These are phyloP conservation scores for Oeneis ivallda DNA, from an alignment of 2,888 invertebrate species.

Conservation along the genomic window DNA sequence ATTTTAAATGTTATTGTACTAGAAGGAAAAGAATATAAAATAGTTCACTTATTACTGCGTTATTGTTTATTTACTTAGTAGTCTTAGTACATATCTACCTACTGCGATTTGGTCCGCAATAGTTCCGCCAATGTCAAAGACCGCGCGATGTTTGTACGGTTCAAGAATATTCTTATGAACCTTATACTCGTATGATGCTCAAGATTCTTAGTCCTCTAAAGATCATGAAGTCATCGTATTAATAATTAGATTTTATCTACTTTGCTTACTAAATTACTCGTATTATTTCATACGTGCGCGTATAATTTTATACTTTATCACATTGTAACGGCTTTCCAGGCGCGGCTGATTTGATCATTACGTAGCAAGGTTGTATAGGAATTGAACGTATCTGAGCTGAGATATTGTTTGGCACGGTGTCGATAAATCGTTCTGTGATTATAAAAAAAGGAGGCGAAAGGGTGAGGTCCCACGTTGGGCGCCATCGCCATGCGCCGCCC, in stretches of 20 bases:
- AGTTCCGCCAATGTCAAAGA: background rate
- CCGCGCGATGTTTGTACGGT: background rate
- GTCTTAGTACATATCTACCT: no score
- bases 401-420: constrained; percentile 48
- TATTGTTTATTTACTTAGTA: no score
- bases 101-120: background rate
- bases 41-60: no score
- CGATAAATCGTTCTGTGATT: constrained; percentile 72
- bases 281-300: background rate
- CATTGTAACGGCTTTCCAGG: background rate
- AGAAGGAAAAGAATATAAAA: no score
- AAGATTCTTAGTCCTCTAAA: background rate
- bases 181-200: background rate
- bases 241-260: background rate
- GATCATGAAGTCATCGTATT: background rate
- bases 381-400: constrained; percentile 19
- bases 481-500: constrained; percentile 57
- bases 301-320: background rate
- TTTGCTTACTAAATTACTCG: no score
- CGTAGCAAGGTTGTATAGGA: constrained; percentile 7
- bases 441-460: constrained; percentile 62
- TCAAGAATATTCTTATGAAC: background rate
- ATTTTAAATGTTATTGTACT: background rate
- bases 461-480: constrained; percentile 59
- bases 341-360: background rate